Conservation (phyloP, 2,797 vertebrate genomes). For the Sphaeramia orbicularis region DNA sequence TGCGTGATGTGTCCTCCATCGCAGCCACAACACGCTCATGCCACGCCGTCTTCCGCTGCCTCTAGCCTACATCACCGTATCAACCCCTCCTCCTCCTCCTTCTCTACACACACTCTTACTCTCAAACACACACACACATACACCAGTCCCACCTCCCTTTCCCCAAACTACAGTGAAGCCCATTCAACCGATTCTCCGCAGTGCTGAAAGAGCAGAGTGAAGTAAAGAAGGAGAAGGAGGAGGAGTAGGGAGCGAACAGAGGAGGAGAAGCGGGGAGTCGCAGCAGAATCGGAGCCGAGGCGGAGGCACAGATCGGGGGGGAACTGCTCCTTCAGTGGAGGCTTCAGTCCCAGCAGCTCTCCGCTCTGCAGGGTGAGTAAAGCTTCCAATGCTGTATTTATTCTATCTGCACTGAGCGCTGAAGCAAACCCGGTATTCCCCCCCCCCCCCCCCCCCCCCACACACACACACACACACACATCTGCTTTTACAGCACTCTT, state of each 20-base stretch:
- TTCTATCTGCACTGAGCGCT: too few relatives aligned
- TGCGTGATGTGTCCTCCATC: slow-evolving; percentile 62
- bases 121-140: slow-evolving; percentile 22
- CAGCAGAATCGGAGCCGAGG: too few relatives aligned
- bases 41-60: slow-evolving; percentile 57
- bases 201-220: slow-evolving; percentile 77
- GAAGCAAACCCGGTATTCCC: too few relatives aligned
- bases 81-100: slow-evolving; percentile 3
- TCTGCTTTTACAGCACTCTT: too few relatives aligned
- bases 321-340: slow-evolving; percentile 69
- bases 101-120: slow-evolving; percentile 29
- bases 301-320: slow-evolving; percentile 15
- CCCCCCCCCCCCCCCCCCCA: too few relatives aligned
- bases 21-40: slow-evolving; percentile 29
- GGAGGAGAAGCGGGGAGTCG: slow-evolving; percentile 9
- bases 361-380: slow-evolving; percentile 77
- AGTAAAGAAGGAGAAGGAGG: slow-evolving; percentile 56
- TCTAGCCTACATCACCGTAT: slow-evolving; percentile 59
- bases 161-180: slow-evolving; percentile 70
- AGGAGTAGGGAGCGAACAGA: slow-evolving; percentile 33
- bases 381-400: too few relatives aligned
- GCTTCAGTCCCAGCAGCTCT: slow-evolving; percentile 66
- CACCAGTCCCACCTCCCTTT: slow-evolving; percentile 65
- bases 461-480: too few relatives aligned
- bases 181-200: slow-evolving; percentile 84